phyloP scores from a whole-genome alignment of 2,888 invertebrate species.

The Crematogaster levior region DNA sequence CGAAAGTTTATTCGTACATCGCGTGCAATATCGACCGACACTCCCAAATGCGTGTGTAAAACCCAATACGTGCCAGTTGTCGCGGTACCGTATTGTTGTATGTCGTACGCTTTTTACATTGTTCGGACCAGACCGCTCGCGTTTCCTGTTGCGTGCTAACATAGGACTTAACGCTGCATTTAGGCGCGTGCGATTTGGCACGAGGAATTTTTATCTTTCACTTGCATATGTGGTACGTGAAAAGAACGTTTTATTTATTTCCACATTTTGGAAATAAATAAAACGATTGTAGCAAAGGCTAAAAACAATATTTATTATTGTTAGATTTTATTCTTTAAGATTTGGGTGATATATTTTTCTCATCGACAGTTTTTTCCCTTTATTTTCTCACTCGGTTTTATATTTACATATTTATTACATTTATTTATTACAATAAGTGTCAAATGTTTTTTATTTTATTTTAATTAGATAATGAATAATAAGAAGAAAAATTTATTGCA shows the following conservation, averaged over 20 bases:
- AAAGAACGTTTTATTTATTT: no score
- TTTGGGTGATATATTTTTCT: not conserved
- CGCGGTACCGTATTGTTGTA: slow-evolving; percentile 62
- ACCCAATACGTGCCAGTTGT: slow-evolving; percentile 55
- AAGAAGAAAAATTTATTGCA: not conserved
- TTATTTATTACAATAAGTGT: not conserved
- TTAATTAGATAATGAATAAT: not conserved
- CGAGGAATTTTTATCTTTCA: slow-evolving; percentile 63
- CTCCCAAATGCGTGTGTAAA: slow-evolving; percentile 43
- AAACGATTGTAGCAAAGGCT: not conserved
- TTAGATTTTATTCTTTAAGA: not conserved
- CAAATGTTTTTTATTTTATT: not conserved
- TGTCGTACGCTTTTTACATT: slow-evolving; percentile 63
- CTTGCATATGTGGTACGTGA: not conserved
- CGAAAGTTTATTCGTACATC: not conserved
- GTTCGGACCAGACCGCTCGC: slow-evolving; percentile 60
- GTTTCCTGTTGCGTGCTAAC: slow-evolving; percentile 73
- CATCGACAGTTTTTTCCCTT: not conserved
- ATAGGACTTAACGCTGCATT: slow-evolving; percentile 62
- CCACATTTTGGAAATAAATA: slow-evolving; percentile 3
- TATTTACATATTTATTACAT: not conserved
- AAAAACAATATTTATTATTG: not conserved
- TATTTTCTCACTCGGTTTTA: not conserved
- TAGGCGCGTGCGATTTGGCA: slow-evolving; percentile 56
- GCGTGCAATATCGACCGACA: slow-evolving; percentile 36